These are phyloP conservation scores for Typhlomys cinereus DNA, from an alignment of 2,113 vertebrate species.

Conservation along the genomic window DNA sequence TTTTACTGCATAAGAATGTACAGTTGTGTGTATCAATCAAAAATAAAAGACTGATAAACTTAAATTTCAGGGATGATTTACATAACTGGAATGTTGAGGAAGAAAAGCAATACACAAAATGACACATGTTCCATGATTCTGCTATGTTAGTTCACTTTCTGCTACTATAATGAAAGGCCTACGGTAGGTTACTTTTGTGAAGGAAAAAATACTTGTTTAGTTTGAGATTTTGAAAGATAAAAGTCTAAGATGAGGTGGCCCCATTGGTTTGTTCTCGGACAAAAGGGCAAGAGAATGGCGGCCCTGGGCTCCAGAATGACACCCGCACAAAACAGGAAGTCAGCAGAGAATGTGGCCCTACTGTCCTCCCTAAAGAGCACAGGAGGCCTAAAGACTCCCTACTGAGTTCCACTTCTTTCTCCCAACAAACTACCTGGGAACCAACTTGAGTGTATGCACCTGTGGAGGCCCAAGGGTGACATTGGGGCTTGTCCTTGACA, in stretches of 20 bases:
- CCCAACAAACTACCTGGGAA: background rate
- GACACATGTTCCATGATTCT: background rate
- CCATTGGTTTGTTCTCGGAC: background rate
- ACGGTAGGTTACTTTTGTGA: background rate
- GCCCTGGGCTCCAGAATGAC: background rate
- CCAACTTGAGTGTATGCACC: too few relatives aligned
- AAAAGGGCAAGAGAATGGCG: background rate
- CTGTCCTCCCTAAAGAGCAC: background rate
- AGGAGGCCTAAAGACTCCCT: background rate
- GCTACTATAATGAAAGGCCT: background rate
- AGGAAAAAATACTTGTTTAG: background rate
- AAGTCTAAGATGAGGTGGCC: background rate
- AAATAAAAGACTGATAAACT: background rate
- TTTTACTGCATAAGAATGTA: background rate
- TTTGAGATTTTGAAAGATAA: background rate
- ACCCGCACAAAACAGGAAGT: background rate
- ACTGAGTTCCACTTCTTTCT: background rate
- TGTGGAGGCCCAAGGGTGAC: too few relatives aligned
- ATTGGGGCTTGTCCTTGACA: too few relatives aligned
- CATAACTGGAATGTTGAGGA: background rate
- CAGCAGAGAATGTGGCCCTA: background rate
- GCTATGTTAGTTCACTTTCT: background rate
- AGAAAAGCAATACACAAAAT: conserved; percentile 3
- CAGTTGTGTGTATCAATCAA: background rate
- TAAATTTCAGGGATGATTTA: background rate